Percentiles rank a stretch among this genome's conserved stretches.
Evolutionary conservation across 35 echinoderm and acorn worm genomes (phyloP).

Genomic region (Ophiothrix spiculata): DNA sequence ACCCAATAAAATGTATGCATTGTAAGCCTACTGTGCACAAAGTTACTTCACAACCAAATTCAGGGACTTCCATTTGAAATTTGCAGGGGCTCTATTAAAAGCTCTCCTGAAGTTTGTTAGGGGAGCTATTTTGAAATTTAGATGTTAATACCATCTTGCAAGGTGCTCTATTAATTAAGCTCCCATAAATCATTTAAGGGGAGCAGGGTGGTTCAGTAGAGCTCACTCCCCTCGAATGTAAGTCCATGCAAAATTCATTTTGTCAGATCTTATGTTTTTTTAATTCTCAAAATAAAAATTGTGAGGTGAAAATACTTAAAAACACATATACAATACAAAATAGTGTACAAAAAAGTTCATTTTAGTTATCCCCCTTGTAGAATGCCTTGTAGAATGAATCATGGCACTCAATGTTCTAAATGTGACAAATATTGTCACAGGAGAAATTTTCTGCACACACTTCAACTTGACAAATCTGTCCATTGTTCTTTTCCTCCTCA

Average conservation of each 20-base stretch:
- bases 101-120: too few relatives aligned
- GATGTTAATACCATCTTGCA: too few relatives aligned
- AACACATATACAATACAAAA: background rate
- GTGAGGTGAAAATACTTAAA: background rate
- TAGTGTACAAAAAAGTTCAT: background rate
- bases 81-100: too few relatives aligned
- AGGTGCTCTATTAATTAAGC: too few relatives aligned
- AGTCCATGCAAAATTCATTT: background rate
- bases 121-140: too few relatives aligned
- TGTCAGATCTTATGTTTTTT: background rate
- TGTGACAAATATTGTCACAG: conserved; percentile 34
- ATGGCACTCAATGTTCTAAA: conserved; percentile 35
- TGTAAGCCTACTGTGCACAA: background rate
- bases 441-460: conserved; percentile 53
- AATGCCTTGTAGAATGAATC: conserved; percentile 63
- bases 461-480: conserved; percentile 12
- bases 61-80: too few relatives aligned
- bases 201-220: too few relatives aligned
- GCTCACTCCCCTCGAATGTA: too few relatives aligned
- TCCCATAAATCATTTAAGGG: too few relatives aligned
- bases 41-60: background rate
- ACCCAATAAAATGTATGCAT: background rate
- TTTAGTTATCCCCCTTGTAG: background rate
- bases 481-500: background rate
- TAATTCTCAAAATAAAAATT: too few relatives aligned